phyloP scores from a whole-genome alignment of 2,113 vertebrate genomes.

The Nipponia nippon region DNA sequence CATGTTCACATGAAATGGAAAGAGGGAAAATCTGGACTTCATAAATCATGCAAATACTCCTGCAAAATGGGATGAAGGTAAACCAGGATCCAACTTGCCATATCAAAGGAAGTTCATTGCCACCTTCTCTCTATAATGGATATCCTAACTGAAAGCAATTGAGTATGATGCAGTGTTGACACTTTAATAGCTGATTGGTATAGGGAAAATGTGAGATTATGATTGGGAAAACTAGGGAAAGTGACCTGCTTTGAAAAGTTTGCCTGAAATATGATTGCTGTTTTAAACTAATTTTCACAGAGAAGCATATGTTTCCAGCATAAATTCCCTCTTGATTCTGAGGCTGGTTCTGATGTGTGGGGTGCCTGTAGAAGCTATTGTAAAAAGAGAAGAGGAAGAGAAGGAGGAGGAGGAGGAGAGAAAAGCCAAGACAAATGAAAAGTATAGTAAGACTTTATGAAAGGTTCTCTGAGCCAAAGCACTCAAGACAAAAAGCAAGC shows the following conservation, averaged over 20 bases:
- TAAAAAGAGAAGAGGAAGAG: not conserved
- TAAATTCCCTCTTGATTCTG: not conserved
- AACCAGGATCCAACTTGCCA: not conserved
- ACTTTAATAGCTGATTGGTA: not conserved
- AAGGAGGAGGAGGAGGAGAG: not conserved
- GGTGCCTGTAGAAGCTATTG: not conserved
- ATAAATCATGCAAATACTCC: not conserved
- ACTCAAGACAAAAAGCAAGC: not conserved
- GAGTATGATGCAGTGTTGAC: not conserved
- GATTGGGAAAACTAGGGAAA: not conserved
- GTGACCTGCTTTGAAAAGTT: not conserved
- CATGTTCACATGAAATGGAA: not conserved
- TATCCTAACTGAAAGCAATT: not conserved
- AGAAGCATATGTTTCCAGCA: not conserved
- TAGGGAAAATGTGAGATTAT: not conserved
- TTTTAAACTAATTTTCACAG: not conserved
- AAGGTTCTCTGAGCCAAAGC: not conserved
- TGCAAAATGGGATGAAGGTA: not conserved
- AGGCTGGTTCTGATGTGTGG: not conserved
- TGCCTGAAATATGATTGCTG: not conserved
- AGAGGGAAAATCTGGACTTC: not conserved
- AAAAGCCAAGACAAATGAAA: not conserved
- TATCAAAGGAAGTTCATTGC: not conserved
- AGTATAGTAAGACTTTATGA: not conserved
- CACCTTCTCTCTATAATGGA: not conserved